A percentile compares a stretch with the other conserved stretches of the same genome.
phyloP scores from a whole-genome alignment of 2,113 vertebrate species.

The Phoxinus phoxinus region DNA sequence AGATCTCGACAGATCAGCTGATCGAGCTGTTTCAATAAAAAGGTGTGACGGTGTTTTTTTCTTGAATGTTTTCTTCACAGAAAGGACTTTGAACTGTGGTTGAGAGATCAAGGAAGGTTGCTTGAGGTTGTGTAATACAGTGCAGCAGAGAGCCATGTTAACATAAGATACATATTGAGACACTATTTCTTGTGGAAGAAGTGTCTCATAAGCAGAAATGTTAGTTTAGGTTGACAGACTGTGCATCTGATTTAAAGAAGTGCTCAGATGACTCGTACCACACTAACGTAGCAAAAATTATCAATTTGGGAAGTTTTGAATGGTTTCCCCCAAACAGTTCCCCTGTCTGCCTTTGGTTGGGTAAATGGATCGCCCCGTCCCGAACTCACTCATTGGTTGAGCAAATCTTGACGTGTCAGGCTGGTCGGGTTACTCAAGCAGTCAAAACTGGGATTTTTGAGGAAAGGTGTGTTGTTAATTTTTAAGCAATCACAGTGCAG shows the following conservation, averaged over 20 bases:
- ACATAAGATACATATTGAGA: not conserved
- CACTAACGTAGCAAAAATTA: not conserved
- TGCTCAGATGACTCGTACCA: not conserved
- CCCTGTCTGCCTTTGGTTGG: not conserved
- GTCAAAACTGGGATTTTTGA: not conserved
- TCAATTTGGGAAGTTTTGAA: not conserved
- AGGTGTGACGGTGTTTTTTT: not conserved
- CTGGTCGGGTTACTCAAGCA: not conserved
- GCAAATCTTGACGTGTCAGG: not conserved
- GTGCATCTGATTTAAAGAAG: not conserved
- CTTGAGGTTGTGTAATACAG: conserved; percentile 4
- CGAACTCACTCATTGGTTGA: not conserved
- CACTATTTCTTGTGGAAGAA: not conserved
- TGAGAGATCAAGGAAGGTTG: not conserved
- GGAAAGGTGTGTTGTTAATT: not conserved
- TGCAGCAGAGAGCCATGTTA: not conserved
- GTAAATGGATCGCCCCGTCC: not conserved
- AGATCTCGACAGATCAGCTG: not conserved
- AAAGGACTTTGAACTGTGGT: not conserved
- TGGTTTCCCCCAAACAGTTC: not conserved
- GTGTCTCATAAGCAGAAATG: not conserved
- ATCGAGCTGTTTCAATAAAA: not conserved
- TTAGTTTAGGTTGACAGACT: not conserved
- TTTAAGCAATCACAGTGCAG: not conserved
- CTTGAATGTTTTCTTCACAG: not conserved